Evolutionary conservation across 2,113 vertebrate species (phyloP).

Genomic region (Pavo muticus): DNA sequence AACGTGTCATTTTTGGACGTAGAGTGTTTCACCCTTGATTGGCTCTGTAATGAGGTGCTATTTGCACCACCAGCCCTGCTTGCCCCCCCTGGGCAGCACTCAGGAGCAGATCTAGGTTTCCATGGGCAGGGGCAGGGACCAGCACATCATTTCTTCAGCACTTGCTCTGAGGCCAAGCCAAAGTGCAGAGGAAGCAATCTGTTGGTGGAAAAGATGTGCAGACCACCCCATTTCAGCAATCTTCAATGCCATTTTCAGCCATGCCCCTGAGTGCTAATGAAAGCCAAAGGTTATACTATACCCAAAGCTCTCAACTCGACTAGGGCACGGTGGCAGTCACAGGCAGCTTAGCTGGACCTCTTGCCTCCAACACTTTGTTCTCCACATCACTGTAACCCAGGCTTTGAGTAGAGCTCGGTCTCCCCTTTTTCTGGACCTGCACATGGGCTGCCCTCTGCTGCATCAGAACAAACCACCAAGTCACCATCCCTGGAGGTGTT

Average conservation of each 20-base stretch:
- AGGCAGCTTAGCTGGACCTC: not conserved
- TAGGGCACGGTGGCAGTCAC: too few species aligned
- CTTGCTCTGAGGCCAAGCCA: not conserved
- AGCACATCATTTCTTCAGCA: not conserved
- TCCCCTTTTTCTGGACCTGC: not conserved
- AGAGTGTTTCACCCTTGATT: constrained; percentile 11
- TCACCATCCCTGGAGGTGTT: too few species aligned
- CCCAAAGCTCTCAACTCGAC: not conserved
- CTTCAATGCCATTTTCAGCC: not conserved
- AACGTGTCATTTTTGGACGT: not conserved
- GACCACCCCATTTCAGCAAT: not conserved
- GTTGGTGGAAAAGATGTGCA: not conserved
- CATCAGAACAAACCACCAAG: not conserved
- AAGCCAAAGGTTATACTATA: not conserved
- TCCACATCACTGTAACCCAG: not conserved
- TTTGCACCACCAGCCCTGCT: not conserved
- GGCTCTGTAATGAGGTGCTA: constrained; percentile 20
- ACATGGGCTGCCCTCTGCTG: accelerated
- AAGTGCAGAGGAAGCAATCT: not conserved
- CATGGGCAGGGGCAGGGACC: constrained; percentile 12
- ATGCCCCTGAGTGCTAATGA: not conserved
- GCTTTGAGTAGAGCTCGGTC: not conserved
- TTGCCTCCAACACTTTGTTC: not conserved
- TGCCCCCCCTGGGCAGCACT: not conserved
- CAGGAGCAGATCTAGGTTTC: constrained; percentile 50